These are phyloP conservation scores for Papilio dardanus DNA, from an alignment of 1,140 invertebrate species.

Conservation along the genomic window DNA sequence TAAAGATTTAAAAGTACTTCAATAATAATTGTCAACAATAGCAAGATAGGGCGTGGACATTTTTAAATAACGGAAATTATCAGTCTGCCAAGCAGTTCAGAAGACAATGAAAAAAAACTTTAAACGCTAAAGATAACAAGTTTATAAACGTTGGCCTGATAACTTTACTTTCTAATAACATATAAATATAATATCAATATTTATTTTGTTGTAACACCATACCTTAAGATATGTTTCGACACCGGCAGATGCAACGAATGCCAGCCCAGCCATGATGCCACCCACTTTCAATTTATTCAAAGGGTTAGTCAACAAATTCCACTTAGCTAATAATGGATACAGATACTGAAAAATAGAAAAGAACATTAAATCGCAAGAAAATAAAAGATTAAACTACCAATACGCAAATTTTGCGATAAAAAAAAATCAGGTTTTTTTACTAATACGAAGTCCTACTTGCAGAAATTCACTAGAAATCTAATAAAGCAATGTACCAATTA, in stretches of 20 bases:
- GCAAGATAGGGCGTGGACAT: too few relatives aligned
- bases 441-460: not conserved
- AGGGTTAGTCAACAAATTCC: constrained; percentile 82
- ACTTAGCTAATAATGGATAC: constrained; percentile 83
- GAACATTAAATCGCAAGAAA: not conserved
- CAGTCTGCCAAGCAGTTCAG: not conserved
- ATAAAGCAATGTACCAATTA: not conserved
- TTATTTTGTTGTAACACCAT: constrained; percentile 33
- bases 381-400: too few relatives aligned
- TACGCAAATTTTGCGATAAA: too few relatives aligned
- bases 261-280: constrained; percentile 85
- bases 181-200: too few relatives aligned
- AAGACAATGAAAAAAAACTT: not conserved
- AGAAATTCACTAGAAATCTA: not conserved
- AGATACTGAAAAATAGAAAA: constrained; percentile 69
- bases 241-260: constrained; percentile 87
- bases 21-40: too few relatives aligned
- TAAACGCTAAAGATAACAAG: not conserved
- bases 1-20: too few relatives aligned
- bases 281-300: constrained; percentile 85
- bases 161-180: not conserved
- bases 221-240: constrained; percentile 87
- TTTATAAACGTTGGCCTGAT: not conserved
- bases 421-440: not conserved
- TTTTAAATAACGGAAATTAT: too few relatives aligned